Evolutionary conservation across 2,113 vertebrate species (phyloP).

Genomic region (Cottus gobio): DNA sequence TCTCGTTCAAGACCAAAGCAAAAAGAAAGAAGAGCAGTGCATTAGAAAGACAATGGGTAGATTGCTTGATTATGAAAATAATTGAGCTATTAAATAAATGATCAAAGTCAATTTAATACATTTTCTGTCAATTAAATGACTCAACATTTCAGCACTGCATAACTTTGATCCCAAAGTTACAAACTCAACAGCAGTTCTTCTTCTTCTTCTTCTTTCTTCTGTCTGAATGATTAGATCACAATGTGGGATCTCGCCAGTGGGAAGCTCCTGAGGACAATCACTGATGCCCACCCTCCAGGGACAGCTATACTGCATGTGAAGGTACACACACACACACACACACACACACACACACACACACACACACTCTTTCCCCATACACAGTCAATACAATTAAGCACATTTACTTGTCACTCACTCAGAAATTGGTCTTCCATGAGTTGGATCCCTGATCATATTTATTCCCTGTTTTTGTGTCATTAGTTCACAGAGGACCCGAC

Average conservation of each 20-base stretch:
- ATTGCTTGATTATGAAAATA: background rate
- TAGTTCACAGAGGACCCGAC: conserved; percentile 98
- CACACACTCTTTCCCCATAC: background rate
- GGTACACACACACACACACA: too few species aligned
- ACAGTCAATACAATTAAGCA: background rate
- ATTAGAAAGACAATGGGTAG: background rate
- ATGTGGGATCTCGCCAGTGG: conserved; percentile 99
- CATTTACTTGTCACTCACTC: background rate
- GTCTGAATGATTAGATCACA: conserved; percentile 86
- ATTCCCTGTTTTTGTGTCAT: background rate
- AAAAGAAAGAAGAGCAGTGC: background rate
- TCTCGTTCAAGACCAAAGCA: too few species aligned
- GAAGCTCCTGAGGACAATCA: conserved; percentile 95
- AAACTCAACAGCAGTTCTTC: background rate
- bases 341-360: background rate
- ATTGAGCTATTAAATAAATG: background rate
- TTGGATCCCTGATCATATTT: background rate
- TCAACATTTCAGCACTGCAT: background rate
- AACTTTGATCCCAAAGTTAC: background rate
- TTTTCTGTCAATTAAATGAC: background rate
- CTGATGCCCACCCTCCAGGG: conserved; percentile 96
- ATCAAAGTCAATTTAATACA: background rate
- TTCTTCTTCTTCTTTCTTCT: background rate
- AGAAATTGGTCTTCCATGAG: background rate
- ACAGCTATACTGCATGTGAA: conserved; percentile 96